phyloP scores from a whole-genome alignment of 2,113 vertebrate species.

The Procapra przewalskii region DNA sequence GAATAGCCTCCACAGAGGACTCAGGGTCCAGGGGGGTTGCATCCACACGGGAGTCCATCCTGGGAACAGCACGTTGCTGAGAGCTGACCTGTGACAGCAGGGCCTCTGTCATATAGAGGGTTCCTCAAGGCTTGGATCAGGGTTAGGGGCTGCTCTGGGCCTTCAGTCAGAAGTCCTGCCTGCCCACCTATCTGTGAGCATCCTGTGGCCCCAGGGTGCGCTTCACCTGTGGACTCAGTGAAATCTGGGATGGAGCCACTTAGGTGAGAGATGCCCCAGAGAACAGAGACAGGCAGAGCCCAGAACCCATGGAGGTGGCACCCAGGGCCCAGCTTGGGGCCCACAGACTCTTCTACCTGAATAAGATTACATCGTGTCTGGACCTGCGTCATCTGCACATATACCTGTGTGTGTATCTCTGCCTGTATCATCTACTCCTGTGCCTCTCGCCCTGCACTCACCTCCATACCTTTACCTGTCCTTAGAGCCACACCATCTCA shows the following conservation, averaged over 20 bases:
- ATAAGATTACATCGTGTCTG: rapidly evolving
- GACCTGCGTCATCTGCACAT: rapidly evolving
- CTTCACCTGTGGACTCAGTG: background rate
- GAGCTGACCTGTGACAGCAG: background rate
- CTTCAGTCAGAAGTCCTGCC: background rate
- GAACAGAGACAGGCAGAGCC: background rate
- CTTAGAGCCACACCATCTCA: background rate
- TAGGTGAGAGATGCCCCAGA: background rate
- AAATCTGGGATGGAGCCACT: background rate
- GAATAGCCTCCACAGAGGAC: background rate
- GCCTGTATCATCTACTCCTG: background rate
- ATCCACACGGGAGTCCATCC: background rate
- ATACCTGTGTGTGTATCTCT: rapidly evolving
- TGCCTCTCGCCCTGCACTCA: background rate
- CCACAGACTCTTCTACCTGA: background rate
- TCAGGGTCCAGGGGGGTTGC: background rate
- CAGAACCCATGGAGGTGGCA: background rate
- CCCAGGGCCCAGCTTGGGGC: background rate
- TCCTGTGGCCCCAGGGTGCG: background rate
- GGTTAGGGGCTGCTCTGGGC: background rate
- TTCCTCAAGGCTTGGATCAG: background rate
- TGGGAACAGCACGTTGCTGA: background rate
- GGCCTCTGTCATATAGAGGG: background rate
- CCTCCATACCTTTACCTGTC: rapidly evolving
- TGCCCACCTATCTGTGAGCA: background rate